Percentiles rank a stretch among this genome's conserved stretches.
phyloP scores from a whole-genome alignment of 2,888 invertebrate species.

The Chrysomela aeneicollis region DNA sequence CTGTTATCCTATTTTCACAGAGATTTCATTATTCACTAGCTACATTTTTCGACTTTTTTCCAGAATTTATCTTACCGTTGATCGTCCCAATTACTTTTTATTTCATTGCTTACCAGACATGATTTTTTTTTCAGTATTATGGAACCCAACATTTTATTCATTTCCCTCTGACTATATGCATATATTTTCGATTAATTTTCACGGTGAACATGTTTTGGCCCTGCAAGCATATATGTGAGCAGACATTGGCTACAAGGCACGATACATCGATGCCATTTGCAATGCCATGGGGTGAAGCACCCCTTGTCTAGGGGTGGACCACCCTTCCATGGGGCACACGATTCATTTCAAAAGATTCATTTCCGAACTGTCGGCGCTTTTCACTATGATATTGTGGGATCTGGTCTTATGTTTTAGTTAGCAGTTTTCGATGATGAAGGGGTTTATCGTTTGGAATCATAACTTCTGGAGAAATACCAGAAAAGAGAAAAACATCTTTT shows the following conservation, averaged over 20 bases:
- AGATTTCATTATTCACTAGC: too few species aligned
- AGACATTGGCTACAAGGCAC: slow-evolving; percentile 6
- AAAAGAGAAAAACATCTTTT: too few species aligned
- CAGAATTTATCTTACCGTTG: too few species aligned
- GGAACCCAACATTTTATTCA: too few species aligned
- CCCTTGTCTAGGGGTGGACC: slow-evolving; percentile 22
- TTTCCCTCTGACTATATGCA: background rate
- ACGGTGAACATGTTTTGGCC: slow-evolving; percentile 5
- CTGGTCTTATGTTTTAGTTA: background rate
- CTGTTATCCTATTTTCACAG: too few species aligned
- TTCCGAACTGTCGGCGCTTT: slow-evolving; percentile 5
- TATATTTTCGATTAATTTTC: background rate
- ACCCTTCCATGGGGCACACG: slow-evolving; percentile 15
- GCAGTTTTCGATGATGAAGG: too few species aligned
- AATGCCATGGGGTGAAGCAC: slow-evolving; percentile 18
- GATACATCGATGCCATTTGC: slow-evolving; percentile 21
- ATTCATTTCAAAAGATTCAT: slow-evolving; percentile 17
- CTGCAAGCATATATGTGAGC: background rate
- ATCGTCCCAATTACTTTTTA: too few species aligned
- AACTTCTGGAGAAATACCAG: too few species aligned
- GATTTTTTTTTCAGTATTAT: too few species aligned
- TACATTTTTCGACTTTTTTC: too few species aligned
- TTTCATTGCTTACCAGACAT: too few species aligned
- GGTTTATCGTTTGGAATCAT: too few species aligned
- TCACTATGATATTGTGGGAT: background rate